A percentile compares a stretch with the other conserved stretches of the same genome.
phyloP scores from a whole-genome alignment of 2,888 invertebrate genomes.

The Malthinus flaveolus region DNA sequence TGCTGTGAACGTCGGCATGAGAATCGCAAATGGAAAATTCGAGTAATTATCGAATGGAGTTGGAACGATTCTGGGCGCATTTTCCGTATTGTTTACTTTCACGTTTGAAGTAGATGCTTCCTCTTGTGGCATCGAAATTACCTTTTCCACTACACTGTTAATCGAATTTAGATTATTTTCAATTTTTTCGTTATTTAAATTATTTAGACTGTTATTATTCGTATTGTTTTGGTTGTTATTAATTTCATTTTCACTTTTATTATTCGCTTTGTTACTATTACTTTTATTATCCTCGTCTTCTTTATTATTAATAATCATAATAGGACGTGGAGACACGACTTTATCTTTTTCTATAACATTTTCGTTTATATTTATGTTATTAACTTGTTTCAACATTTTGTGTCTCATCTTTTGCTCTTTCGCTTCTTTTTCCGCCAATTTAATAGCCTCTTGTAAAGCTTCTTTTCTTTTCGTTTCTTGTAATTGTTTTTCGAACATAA shows the following conservation, averaged over 20 bases:
- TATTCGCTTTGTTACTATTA: constrained; percentile 11
- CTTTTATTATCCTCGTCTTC: constrained; percentile 6
- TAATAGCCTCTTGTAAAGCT: constrained; percentile 75
- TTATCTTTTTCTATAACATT: constrained; percentile 50
- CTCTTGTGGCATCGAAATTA: constrained; percentile 10
- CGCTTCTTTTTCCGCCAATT: constrained; percentile 74
- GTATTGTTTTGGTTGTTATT: constrained; percentile 17
- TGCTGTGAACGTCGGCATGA: constrained; percentile 57
- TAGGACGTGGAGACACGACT: constrained; percentile 22
- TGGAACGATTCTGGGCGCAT: constrained; percentile 52
- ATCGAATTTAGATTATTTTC: constrained; percentile 23
- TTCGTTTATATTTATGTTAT: constrained; percentile 52
- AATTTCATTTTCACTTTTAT: constrained; percentile 6
- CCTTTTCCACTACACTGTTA: constrained; percentile 3
- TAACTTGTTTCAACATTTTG: constrained; percentile 44
- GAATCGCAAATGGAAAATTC: constrained; percentile 63
- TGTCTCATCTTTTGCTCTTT: constrained; percentile 54
- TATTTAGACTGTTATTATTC: constrained; percentile 9
- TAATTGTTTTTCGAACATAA: constrained; percentile 69
- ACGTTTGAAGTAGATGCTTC: constrained; percentile 9
- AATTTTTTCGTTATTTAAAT: constrained; percentile 25
- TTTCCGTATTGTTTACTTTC: constrained; percentile 36
- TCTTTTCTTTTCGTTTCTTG: constrained; percentile 74
- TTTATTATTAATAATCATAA: not conserved
- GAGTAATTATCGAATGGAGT: constrained; percentile 49